Conservation (phyloP, 2,888 invertebrate genomes). For the Apamea crenata region DNA sequence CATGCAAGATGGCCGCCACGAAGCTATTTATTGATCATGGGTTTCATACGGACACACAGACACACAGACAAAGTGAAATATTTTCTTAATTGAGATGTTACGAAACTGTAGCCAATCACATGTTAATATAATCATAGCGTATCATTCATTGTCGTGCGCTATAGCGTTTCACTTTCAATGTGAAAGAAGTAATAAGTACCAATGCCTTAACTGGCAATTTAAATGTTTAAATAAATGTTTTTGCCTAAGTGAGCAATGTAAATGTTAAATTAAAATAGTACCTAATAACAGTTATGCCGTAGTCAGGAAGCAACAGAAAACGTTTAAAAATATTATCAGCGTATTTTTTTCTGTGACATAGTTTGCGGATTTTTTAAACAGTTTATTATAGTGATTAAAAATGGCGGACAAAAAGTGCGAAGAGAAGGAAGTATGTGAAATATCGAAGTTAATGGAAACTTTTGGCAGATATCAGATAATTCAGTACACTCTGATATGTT, state of each 20-base stretch:
- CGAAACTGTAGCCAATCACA: conserved; percentile 20
- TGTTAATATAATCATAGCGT: conserved; percentile 14
- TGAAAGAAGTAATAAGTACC: neutral
- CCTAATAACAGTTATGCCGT: neutral
- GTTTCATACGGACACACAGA: conserved; percentile 34
- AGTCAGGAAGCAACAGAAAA: neutral
- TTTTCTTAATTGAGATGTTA: conserved; percentile 26
- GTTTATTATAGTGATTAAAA: conserved; percentile 1
- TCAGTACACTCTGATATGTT: conserved; percentile 77
- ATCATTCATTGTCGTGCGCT: conserved; percentile 20
- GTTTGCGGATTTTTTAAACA: neutral
- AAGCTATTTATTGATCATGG: conserved; percentile 35
- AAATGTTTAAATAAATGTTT: conserved; percentile 1
- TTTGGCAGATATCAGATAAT: conserved; percentile 86
- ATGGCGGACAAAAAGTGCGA: conserved; percentile 48
- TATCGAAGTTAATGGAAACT: conserved; percentile 76
- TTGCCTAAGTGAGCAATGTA: neutral
- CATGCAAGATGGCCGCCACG: conserved; percentile 39
- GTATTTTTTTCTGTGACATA: neutral
- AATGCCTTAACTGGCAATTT: neutral
- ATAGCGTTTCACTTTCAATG: neutral
- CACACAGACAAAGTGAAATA: conserved; percentile 40
- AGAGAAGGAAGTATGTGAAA: conserved; percentile 63
- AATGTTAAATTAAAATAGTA: neutral
- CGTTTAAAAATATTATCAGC: neutral